A percentile compares a stretch with the other conserved stretches of the same genome.
phyloP scores from a whole-genome alignment of 1,140 invertebrate species.

The Trialeurodes vaporariorum region DNA sequence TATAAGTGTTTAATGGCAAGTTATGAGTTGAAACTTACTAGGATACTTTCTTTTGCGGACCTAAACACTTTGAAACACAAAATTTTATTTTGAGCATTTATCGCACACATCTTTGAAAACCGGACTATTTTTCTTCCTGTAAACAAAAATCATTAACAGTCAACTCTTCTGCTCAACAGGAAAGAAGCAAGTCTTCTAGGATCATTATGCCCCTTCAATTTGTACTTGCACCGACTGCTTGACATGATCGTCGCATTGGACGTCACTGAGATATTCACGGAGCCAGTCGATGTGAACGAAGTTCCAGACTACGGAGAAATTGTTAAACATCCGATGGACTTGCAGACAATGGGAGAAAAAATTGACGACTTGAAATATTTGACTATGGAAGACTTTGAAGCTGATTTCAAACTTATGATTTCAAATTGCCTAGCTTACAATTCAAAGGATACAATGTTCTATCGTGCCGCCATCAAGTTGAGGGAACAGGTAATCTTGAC shows the following conservation, averaged over 20 bases:
- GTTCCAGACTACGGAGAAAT: slow-evolving; percentile 88
- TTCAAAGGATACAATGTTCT: slow-evolving; percentile 79
- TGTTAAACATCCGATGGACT: slow-evolving; percentile 90
- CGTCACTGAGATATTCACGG: slow-evolving; percentile 75
- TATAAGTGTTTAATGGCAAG: too few species aligned
- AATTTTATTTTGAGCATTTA: too few species aligned
- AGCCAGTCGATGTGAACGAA: slow-evolving; percentile 83
- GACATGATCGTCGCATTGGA: slow-evolving; percentile 68
- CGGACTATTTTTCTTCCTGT: too few species aligned
- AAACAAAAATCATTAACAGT: too few species aligned
- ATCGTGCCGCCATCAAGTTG: slow-evolving; percentile 73
- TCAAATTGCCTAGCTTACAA: slow-evolving; percentile 91
- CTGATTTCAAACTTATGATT: slow-evolving; percentile 89
- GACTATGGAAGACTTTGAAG: slow-evolving; percentile 65
- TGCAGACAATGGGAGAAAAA: slow-evolving; percentile 76
- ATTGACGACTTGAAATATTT: slow-evolving; percentile 41
- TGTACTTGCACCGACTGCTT: slow-evolving; percentile 59
- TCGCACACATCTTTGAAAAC: too few species aligned
- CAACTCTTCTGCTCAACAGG: too few species aligned
- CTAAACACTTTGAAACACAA: too few species aligned
- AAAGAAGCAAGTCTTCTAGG: slow-evolving; percentile 69
- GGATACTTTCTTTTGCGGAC: too few species aligned
- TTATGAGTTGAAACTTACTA: too few species aligned
- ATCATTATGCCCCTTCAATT: slow-evolving; percentile 67
- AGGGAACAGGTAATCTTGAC: slow-evolving; percentile 51